Percentiles rank a stretch among this genome's conserved stretches.
Evolutionary conservation across 2,113 vertebrate species (phyloP).

Genomic region (Scolopax mira): DNA sequence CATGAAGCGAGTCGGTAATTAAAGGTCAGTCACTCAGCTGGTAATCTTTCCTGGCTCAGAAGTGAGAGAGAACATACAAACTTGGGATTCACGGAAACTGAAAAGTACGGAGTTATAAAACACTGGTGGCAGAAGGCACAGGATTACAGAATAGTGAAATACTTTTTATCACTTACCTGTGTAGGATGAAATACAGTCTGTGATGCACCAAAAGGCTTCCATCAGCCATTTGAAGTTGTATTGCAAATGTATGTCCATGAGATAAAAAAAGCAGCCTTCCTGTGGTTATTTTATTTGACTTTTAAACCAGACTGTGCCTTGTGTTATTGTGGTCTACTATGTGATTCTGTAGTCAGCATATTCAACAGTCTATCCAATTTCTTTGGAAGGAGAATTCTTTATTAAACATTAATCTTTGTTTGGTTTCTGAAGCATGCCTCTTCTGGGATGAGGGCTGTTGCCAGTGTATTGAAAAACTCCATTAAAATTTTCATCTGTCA

Average conservation of each 20-base stretch:
- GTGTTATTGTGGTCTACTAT: background rate
- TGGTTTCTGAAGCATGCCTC: background rate
- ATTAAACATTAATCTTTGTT: slow-evolving; percentile 15
- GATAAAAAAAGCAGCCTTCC: background rate
- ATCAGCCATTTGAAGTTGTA: background rate
- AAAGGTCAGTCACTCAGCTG: background rate
- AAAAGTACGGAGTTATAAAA: background rate
- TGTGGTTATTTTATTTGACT: background rate
- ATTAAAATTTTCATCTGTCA: background rate
- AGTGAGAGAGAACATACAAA: background rate
- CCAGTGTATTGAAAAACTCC: background rate
- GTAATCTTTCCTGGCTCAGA: background rate
- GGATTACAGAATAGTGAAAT: background rate
- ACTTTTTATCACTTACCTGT: background rate
- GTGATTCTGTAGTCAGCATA: background rate
- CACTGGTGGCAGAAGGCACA: background rate
- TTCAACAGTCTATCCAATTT: background rate
- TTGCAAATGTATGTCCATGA: background rate
- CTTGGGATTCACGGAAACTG: background rate
- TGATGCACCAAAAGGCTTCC: background rate
- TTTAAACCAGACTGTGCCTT: background rate
- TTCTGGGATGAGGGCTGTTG: background rate
- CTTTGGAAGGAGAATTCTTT: background rate
- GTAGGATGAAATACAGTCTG: background rate
- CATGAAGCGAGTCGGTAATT: background rate